phyloP scores from a whole-genome alignment of 1,140 invertebrate genomes.

The Drosophila mojavensis region DNA sequence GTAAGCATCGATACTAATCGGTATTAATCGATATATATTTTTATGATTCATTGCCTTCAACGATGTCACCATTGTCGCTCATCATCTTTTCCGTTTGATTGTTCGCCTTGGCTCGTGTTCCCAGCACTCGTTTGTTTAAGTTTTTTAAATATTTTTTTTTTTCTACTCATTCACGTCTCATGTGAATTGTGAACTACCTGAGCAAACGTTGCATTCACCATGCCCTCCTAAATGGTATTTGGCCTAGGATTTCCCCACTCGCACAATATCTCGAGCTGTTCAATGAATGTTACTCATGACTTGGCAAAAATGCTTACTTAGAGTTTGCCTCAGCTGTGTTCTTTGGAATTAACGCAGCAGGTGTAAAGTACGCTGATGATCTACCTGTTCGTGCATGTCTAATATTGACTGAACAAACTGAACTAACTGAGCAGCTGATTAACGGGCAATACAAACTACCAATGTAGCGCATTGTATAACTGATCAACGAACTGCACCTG shows the following conservation, averaged over 20 bases:
- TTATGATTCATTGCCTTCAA: constrained; percentile 71
- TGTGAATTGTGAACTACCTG: constrained; percentile 27
- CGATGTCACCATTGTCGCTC: constrained; percentile 40
- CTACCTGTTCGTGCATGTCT: background rate
- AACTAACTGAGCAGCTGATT: background rate
- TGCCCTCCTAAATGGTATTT: constrained; percentile 11
- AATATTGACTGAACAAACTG: background rate
- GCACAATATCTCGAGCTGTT: constrained; percentile 34
- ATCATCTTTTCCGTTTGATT: background rate
- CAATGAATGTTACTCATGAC: constrained; percentile 74
- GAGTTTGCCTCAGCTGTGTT: constrained; percentile 34
- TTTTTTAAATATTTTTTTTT: constrained; percentile 17
- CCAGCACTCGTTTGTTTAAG: background rate
- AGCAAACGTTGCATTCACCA: constrained; percentile 40
- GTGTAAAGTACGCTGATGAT: constrained; percentile 58
- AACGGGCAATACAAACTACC: background rate
- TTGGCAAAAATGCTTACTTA: constrained; percentile 32
- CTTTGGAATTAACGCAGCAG: constrained; percentile 69
- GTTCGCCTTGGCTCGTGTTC: constrained; percentile 39
- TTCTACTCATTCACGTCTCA: constrained; percentile 58
- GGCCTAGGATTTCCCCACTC: constrained; percentile 47
- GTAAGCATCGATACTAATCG: constrained; percentile 14
- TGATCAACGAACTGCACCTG: constrained; percentile 14
- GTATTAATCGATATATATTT: constrained; percentile 36
- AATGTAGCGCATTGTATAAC: background rate